Base-by-base conservation (phyloP, 1,140 invertebrate species). In the Tetragonula clypearis region DNA sequence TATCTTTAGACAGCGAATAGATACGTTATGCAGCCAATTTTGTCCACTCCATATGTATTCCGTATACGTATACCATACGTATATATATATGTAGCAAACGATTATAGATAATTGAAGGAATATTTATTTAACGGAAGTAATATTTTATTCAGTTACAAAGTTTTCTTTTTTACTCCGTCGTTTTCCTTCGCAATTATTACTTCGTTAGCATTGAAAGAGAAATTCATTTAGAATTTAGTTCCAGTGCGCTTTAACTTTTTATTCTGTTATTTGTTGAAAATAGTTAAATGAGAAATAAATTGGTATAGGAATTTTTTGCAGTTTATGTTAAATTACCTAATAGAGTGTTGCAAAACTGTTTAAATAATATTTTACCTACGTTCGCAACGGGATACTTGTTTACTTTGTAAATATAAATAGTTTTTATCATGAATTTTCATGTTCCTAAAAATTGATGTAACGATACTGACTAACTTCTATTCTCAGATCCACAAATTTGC, bases 21-120 rank as follows among this genome's bases (percentile, higher is more conserved):
- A 21, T 55, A 58, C 65, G 58, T 75, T 82, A n/a, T 65, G 30
- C 65, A 23, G 56, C 66, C 17, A 79, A 55, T 84, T 79, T 78
- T n/a, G 35, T 66, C 14, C 23, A 2, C 21, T 17, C 8, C 26
- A 35, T 55, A 35, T n/a, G 21, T 55, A 72, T 68, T 26, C 69
- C 49, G 23, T 49, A 58, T 15, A 65, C 21, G 19, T 35, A 23
- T 17, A 66, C 26, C 11, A 15, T 6, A 21, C 0, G n/a, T 9
- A 4, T 26, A 49, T 69, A 41, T n/a, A 49, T 69, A 41, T n/a
- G 12, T 23, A 14, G 19, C 1, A 23, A 49, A 30, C 26, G 9
- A 35, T 53, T 23, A 65, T 17, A 17, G 12, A n/a, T 15, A 8
- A 69, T 41, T 5, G 17, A 11, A 19, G 17, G 21, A 72, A 72